phyloP scores from a whole-genome alignment of 2,113 vertebrate genomes.

The Hippopotamus amphibius region DNA sequence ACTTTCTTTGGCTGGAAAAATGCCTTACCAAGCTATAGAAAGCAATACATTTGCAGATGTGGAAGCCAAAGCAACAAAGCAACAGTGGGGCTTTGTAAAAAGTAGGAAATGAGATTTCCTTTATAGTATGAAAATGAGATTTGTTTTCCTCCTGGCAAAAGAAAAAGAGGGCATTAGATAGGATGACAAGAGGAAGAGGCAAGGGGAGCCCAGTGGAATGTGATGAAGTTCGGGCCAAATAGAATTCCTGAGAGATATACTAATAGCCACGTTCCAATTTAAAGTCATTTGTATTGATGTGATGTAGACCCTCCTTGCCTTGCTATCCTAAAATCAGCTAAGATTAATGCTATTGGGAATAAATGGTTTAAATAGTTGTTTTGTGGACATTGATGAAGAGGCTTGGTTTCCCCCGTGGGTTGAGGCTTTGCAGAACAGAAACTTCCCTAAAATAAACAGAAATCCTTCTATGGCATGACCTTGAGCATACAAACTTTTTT shows the following conservation, averaged over 20 bases:
- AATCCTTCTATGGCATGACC: not conserved
- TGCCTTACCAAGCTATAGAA: not conserved
- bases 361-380: not conserved
- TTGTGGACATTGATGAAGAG: not conserved
- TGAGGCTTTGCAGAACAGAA: not conserved
- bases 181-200: not conserved
- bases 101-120: not conserved
- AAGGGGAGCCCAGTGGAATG: not conserved
- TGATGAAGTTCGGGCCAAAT: not conserved
- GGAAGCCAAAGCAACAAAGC: not conserved
- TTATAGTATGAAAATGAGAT: not conserved
- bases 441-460: not conserved
- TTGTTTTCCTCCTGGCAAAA: not conserved
- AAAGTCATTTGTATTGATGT: not conserved
- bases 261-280: not conserved
- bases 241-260: not conserved
- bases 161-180: not conserved
- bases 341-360: slow-evolving; percentile 10
- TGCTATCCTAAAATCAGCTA: not conserved
- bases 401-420: not conserved
- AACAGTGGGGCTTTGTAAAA: not conserved
- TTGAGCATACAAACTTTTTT: not conserved
- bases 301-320: not conserved
- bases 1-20: not conserved
- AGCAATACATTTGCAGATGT: not conserved